phyloP scores from a whole-genome alignment of 2,113 vertebrate species.

The Mustela nigripes region DNA sequence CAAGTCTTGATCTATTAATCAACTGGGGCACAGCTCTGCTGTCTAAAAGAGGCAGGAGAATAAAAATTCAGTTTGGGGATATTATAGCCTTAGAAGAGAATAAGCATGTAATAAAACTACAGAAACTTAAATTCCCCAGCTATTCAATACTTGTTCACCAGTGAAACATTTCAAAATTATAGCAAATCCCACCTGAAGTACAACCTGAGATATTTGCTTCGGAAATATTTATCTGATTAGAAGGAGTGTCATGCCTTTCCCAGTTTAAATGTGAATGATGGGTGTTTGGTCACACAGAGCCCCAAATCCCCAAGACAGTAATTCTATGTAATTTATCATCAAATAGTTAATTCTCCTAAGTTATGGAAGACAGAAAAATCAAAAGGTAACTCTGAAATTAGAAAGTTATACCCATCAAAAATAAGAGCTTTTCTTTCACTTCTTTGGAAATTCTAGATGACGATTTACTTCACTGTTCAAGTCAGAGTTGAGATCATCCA shows the following conservation, averaged over 20 bases:
- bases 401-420: background rate
- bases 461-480: background rate
- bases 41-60: background rate
- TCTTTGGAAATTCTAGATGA: background rate
- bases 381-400: background rate
- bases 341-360: background rate
- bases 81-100: background rate
- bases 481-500: background rate
- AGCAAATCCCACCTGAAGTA: background rate
- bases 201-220: background rate
- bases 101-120: background rate
- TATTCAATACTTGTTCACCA: background rate
- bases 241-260: background rate
- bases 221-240: background rate
- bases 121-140: background rate
- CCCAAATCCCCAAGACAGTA: background rate
- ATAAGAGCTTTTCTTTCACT: background rate
- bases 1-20: background rate
- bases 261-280: background rate
- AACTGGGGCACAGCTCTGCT: background rate
- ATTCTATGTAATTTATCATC: background rate
- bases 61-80: background rate
- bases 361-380: slow-evolving; percentile 22
- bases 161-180: background rate
- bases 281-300: background rate